Percentiles rank a stretch among this genome's conserved stretches.
These are phyloP conservation scores for Cyanoderma ruficeps DNA, from an alignment of 2,113 vertebrate species.

Conservation along the genomic window DNA sequence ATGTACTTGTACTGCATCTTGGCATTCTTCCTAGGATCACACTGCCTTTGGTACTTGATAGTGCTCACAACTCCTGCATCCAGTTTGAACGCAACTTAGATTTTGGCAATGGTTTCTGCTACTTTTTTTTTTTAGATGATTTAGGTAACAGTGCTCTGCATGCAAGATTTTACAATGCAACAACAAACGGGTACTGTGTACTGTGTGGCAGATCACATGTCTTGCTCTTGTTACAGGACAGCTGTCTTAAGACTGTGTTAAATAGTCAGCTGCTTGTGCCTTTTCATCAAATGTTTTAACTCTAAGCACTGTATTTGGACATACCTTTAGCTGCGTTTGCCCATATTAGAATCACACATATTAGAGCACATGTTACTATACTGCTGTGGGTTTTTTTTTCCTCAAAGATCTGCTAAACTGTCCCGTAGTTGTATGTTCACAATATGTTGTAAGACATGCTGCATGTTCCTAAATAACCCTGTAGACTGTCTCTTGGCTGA, in stretches of 20 bases:
- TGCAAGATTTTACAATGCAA: background rate
- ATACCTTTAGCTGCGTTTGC: background rate
- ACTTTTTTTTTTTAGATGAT: background rate
- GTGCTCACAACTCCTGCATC: background rate
- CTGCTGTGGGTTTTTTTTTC: background rate
- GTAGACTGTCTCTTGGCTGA: background rate
- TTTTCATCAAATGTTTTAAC: background rate
- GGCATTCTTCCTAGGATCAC: background rate
- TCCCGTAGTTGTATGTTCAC: accelerated
- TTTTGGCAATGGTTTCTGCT: background rate
- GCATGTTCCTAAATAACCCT: background rate
- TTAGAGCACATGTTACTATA: background rate
- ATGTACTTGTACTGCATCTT: background rate
- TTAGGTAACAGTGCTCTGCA: background rate
- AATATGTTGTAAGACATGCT: background rate
- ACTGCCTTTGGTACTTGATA: background rate
- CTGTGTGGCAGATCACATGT: background rate
- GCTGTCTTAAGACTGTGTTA: background rate
- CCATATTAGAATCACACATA: background rate
- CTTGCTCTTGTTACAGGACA: background rate
- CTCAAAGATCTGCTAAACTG: background rate
- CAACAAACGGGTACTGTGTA: background rate
- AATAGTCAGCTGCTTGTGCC: background rate
- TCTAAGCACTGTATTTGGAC: background rate
- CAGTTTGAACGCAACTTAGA: background rate